A percentile compares a stretch with the other conserved stretches of the same genome.
Conservation (phyloP, 2,888 invertebrate species). For the Megaustenia siamemsis region DNA sequence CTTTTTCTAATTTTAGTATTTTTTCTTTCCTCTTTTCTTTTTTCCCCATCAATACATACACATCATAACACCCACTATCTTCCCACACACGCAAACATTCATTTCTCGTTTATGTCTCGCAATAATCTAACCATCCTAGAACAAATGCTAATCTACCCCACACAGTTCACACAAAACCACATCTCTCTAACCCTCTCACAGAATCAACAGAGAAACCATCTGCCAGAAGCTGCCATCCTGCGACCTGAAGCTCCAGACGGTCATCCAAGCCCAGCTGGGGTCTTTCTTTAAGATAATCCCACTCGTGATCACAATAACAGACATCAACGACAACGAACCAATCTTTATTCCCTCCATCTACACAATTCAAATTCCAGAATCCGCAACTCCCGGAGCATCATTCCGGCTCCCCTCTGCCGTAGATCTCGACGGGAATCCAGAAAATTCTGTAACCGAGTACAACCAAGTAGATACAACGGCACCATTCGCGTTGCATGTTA, state of each 20-base stretch:
- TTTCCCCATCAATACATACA: no score
- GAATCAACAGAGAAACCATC: slow-evolving; percentile 59
- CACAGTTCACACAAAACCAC: no score
- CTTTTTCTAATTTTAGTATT: not conserved
- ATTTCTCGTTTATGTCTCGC: no score
- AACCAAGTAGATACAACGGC: slow-evolving; percentile 56
- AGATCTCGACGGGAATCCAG: slow-evolving; percentile 65
- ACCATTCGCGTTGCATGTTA: slow-evolving; percentile 83
- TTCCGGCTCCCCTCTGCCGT: slow-evolving; percentile 59
- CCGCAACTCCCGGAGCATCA: slow-evolving; percentile 23
- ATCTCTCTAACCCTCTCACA: not conserved
- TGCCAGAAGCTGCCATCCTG: slow-evolving; percentile 55
- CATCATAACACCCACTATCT: no score
- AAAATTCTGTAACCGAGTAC: slow-evolving; percentile 66
- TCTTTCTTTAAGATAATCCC: slow-evolving; percentile 83
- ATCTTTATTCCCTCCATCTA: slow-evolving; percentile 55
- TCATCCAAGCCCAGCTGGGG: slow-evolving; percentile 60
- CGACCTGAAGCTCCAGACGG: slow-evolving; percentile 59
- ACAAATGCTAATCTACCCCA: no score
- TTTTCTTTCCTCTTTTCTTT: not conserved
- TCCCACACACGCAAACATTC: no score
- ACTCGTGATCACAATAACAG: slow-evolving; percentile 61
- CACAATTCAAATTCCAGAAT: slow-evolving; percentile 48
- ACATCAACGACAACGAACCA: slow-evolving; percentile 70
- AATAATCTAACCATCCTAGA: no score